Percentiles rank a stretch among this genome's conserved stretches.
phyloP scores from a whole-genome alignment of 2,797 vertebrate genomes.

The Chiloscyllium punctatum region DNA sequence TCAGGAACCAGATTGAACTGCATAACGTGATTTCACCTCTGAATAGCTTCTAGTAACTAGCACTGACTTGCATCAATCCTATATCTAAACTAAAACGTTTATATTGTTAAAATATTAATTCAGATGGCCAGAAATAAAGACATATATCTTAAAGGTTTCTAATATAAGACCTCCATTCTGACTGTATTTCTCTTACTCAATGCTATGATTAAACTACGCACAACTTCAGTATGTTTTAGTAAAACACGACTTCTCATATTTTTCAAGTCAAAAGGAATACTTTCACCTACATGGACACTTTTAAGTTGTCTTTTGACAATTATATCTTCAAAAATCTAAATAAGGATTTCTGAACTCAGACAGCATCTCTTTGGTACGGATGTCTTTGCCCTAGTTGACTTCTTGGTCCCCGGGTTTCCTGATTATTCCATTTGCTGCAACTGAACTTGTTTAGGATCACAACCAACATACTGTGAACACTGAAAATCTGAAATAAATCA shows the following conservation, averaged over 20 bases:
- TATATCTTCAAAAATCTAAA: neutral
- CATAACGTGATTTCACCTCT: neutral
- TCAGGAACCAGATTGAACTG: neutral
- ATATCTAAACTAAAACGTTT: neutral
- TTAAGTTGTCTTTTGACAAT: neutral
- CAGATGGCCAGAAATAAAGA: neutral
- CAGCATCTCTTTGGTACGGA: neutral
- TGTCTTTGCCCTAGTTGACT: neutral
- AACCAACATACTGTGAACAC: neutral
- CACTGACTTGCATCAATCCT: neutral
- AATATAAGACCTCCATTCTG: neutral
- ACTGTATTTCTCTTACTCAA: neutral
- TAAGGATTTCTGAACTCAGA: neutral
- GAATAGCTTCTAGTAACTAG: neutral
- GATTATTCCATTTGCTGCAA: neutral
- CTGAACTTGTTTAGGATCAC: neutral
- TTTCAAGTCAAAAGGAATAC: neutral
- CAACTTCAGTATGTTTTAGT: neutral
- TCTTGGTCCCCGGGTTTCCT: neutral
- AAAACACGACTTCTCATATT: neutral
- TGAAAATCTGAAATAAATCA: neutral
- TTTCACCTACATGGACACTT: neutral
- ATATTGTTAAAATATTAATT: neutral
- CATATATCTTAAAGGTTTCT: neutral
- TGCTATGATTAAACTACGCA: neutral